Evolutionary conservation across 2,888 invertebrate genomes (phyloP).

Genomic region (Scaptomyza reducta): DNA sequence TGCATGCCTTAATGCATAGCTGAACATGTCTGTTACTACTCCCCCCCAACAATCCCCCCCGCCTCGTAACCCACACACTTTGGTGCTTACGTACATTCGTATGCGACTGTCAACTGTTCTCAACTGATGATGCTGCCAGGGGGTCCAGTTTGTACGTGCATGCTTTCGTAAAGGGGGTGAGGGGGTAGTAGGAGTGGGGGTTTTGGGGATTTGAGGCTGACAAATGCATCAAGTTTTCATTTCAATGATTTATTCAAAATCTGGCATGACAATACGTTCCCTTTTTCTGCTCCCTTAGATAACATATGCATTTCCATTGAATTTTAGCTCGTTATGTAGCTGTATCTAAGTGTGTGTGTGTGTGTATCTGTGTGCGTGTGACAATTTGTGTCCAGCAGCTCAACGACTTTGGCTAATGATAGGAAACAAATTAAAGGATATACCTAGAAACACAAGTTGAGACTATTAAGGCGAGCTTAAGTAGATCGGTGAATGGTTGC

Average conservation of each 20-base stretch:
- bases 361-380: slow-evolving; percentile 4
- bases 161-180: too few species aligned
- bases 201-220: slow-evolving; percentile 43
- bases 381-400: slow-evolving; percentile 43
- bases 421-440: slow-evolving; percentile 54
- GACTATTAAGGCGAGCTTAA: not conserved
- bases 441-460: slow-evolving; percentile 24
- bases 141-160: not conserved
- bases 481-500: not conserved
- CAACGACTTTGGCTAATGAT: slow-evolving; percentile 48
- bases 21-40: not conserved
- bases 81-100: not conserved
- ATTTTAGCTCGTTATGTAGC: slow-evolving; percentile 47
- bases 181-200: too few species aligned
- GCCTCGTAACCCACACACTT: not conserved
- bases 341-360: not conserved
- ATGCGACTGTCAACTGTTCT: slow-evolving; percentile 25
- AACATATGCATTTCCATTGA: slow-evolving; percentile 55
- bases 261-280: slow-evolving; percentile 62
- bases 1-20: slow-evolving; percentile 9
- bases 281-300: slow-evolving; percentile 38
- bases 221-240: slow-evolving; percentile 75
- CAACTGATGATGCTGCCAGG: slow-evolving; percentile 7
- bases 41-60: not conserved
- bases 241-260: slow-evolving; percentile 74